phyloP scores from a whole-genome alignment of 2,113 vertebrate genomes.

The Zootoca vivipara region DNA sequence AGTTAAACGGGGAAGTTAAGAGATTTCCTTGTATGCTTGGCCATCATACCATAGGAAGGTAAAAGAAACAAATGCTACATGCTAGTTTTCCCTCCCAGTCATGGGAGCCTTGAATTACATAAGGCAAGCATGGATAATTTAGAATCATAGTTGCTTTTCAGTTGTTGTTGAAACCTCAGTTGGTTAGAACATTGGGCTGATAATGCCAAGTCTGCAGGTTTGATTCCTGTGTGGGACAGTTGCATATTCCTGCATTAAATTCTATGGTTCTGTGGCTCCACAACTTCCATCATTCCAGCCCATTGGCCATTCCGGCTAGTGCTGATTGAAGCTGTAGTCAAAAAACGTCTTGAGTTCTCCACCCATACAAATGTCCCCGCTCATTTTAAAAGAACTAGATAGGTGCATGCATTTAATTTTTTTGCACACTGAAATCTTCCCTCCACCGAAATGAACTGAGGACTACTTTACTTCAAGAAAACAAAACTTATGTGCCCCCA shows the following conservation, averaged over 20 bases:
- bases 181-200: too few relatives aligned
- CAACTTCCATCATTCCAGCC: not conserved
- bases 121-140: not conserved
- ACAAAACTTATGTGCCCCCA: not conserved
- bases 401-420: not conserved
- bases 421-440: not conserved
- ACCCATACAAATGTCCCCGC: not conserved
- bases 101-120: not conserved
- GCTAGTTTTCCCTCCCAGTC: not conserved
- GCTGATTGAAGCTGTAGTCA: too few relatives aligned
- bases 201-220: too few relatives aligned
- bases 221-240: too few relatives aligned
- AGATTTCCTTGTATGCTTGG: not conserved
- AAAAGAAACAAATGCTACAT: not conserved
- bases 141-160: not conserved
- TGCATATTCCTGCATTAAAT: too few relatives aligned
- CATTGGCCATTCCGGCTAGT: not conserved
- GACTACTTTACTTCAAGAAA: not conserved
- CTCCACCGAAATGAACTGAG: not conserved
- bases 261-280: too few relatives aligned
- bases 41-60: not conserved
- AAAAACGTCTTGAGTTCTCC: not conserved
- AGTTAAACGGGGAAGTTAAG: not conserved
- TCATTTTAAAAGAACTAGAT: not conserved
- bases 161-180: not conserved